Percentiles rank a stretch among this genome's conserved stretches.
Conservation (phyloP, 2,888 invertebrate genomes). For the Parnassius mnemosyne region DNA sequence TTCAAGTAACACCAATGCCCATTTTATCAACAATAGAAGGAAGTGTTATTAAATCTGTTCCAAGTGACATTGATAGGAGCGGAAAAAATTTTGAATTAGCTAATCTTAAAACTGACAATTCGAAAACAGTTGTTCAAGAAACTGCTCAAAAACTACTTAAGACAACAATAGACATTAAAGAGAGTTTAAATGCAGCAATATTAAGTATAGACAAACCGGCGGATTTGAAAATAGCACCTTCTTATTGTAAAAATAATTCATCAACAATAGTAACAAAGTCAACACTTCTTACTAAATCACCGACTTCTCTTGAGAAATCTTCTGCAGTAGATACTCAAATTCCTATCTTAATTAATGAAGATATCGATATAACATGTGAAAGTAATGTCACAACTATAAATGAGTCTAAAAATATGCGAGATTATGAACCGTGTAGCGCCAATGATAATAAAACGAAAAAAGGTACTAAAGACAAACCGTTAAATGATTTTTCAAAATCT, state of each 20-base stretch:
- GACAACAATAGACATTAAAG: background rate
- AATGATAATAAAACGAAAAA: slow-evolving; percentile 6
- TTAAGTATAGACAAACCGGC: background rate
- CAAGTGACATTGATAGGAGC: slow-evolving; percentile 11
- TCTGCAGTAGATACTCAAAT: slow-evolving; percentile 7
- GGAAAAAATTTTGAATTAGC: slow-evolving; percentile 1
- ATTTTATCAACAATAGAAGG: slow-evolving; percentile 67
- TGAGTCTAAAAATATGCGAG: slow-evolving; percentile 2
- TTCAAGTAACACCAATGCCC: slow-evolving; percentile 63
- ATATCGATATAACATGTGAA: slow-evolving; percentile 1
- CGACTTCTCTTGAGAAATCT: slow-evolving; percentile 10
- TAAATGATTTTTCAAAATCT: background rate
- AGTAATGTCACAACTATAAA: background rate
- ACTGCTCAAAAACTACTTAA: slow-evolving; percentile 26
- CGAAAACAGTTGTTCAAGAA: slow-evolving; percentile 21
- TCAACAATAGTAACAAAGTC: background rate
- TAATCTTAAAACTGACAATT: slow-evolving; percentile 20
- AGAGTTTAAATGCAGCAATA: slow-evolving; percentile 2
- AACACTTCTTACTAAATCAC: background rate
- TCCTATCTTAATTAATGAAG: background rate
- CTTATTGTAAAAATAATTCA: slow-evolving; percentile 7
- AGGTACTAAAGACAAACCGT: slow-evolving; percentile 1
- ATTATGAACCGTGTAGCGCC: background rate
- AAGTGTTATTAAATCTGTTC: slow-evolving; percentile 42
- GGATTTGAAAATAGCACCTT: slow-evolving; percentile 1